A percentile compares a stretch with the other conserved stretches of the same genome.
phyloP scores from a whole-genome alignment of 2,113 vertebrate species.

The Noctilio leporinus region DNA sequence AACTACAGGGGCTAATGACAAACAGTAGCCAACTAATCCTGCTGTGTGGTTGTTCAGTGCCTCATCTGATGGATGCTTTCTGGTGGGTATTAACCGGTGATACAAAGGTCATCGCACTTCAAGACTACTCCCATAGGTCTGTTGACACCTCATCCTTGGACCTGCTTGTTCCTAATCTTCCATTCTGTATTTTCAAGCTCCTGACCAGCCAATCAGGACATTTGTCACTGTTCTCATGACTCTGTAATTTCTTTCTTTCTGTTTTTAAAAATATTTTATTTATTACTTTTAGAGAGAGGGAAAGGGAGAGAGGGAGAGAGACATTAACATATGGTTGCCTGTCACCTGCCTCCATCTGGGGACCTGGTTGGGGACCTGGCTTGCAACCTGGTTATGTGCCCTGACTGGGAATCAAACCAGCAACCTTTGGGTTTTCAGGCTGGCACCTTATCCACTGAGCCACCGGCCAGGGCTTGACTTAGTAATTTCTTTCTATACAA shows the following conservation, averaged over 20 bases:
- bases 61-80: not conserved
- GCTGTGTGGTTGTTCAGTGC: not conserved
- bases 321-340: too few species aligned
- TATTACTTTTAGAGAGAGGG: too few species aligned
- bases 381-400: too few species aligned
- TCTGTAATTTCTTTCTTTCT: not conserved
- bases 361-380: too few species aligned
- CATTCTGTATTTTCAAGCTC: not conserved
- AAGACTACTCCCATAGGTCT: not conserved
- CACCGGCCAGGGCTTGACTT: too few species aligned
- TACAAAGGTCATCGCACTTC: not conserved
- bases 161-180: not conserved
- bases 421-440: too few species aligned
- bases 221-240: not conserved
- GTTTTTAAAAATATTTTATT: too few species aligned
- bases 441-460: too few species aligned
- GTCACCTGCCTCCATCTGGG: too few species aligned
- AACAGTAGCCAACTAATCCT: not conserved
- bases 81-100: not conserved
- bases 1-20: not conserved
- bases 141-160: not conserved
- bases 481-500: not conserved
- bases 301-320: too few species aligned
- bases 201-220: not conserved
- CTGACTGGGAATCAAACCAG: too few species aligned